Conservation (phyloP, 2,888 invertebrate genomes). For the Anthoptus insignis region DNA sequence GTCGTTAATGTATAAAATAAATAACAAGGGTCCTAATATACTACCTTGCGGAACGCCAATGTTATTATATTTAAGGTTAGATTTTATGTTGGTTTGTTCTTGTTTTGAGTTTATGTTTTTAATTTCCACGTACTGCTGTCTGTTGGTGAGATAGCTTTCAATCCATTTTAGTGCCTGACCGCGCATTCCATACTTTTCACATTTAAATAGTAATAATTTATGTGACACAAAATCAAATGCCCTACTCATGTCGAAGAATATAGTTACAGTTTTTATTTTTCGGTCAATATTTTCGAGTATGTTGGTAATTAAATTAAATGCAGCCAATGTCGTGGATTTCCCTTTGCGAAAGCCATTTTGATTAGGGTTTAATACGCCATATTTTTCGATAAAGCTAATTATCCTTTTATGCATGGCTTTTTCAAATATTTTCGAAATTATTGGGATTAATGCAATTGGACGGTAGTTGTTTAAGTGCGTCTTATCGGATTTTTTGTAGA, state of each 20-base stretch:
- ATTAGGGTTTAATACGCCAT: too few species aligned
- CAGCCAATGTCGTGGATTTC: too few species aligned
- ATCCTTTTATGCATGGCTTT: too few species aligned
- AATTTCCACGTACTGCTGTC: background rate
- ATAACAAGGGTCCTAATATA: constrained; percentile 1
- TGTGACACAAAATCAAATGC: background rate
- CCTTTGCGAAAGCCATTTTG: too few species aligned
- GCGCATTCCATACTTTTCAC: background rate
- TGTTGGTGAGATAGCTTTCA: background rate
- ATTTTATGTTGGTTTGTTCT: background rate
- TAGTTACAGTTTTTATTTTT: too few species aligned
- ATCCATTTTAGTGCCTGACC: background rate
- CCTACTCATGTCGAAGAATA: constrained; percentile 6
- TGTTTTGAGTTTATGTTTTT: background rate
- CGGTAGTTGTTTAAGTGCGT: too few species aligned
- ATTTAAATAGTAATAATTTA: background rate
- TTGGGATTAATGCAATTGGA: too few species aligned
- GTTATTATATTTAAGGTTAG: background rate
- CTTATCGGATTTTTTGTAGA: too few species aligned
- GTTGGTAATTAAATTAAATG: too few species aligned
- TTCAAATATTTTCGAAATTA: too few species aligned
- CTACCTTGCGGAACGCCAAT: constrained; percentile 3
- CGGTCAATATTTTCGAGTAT: too few species aligned
- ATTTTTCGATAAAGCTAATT: too few species aligned
- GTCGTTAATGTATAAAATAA: background rate